These are phyloP conservation scores for Lota lota DNA, from an alignment of 2,113 vertebrate species.

Conservation along the genomic window DNA sequence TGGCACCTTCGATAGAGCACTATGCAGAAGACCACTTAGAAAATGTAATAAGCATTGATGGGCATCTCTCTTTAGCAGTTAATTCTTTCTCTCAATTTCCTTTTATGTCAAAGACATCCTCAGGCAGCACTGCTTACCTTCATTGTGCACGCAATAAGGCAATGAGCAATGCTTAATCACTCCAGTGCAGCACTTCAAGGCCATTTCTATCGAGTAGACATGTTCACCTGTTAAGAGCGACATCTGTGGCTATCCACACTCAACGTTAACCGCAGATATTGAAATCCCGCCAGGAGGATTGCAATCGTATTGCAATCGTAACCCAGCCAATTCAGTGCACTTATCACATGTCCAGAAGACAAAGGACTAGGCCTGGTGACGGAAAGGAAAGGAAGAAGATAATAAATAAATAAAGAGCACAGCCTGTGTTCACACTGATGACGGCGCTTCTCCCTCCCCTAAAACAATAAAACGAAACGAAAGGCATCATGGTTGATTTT, in stretches of 20 bases:
- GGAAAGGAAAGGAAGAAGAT: neutral
- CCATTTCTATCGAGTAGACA: slow-evolving; percentile 31
- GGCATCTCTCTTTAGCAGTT: slow-evolving; percentile 8
- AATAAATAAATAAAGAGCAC: slow-evolving; percentile 12
- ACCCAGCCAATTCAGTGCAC: slow-evolving; percentile 15
- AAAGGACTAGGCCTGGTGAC: neutral
- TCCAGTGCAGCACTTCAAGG: slow-evolving; percentile 25
- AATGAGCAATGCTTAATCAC: slow-evolving; percentile 45
- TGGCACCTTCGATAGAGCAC: slow-evolving; percentile 2
- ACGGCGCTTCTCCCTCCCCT: slow-evolving; percentile 47
- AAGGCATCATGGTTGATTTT: slow-evolving; percentile 56
- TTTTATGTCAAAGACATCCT: slow-evolving; percentile 3
- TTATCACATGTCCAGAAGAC: slow-evolving; percentile 24
- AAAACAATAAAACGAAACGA: slow-evolving; percentile 51
- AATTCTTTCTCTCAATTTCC: neutral
- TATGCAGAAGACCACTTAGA: neutral
- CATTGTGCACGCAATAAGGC: slow-evolving; percentile 29
- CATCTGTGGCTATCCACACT: too few species aligned
- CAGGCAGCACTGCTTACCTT: slow-evolving; percentile 42
- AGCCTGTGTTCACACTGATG: slow-evolving; percentile 34
- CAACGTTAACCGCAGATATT: slow-evolving; percentile 11
- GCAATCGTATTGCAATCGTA: neutral
- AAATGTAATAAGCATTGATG: slow-evolving; percentile 11
- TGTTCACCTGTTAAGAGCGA: slow-evolving; percentile 32
- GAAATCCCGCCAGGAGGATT: slow-evolving; percentile 24